These are phyloP conservation scores for Eupithecia dodoneata DNA, from an alignment of 2,888 invertebrate genomes.

Conservation along the genomic window DNA sequence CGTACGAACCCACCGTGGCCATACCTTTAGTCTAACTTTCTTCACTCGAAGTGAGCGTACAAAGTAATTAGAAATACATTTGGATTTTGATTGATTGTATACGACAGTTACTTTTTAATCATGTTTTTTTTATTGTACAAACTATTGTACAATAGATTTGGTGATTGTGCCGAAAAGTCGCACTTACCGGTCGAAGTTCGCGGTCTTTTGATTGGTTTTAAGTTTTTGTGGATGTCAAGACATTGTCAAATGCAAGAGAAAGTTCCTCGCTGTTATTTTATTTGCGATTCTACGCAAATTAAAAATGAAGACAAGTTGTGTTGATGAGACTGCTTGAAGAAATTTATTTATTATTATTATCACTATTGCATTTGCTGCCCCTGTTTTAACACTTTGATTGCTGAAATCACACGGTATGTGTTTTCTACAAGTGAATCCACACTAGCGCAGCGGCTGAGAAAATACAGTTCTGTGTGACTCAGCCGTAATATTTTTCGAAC, in stretches of 20 bases:
- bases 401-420: too few relatives aligned
- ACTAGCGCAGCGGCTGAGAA: too few relatives aligned
- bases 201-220: slow-evolving; percentile 7
- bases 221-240: slow-evolving; percentile 3
- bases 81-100: slow-evolving; percentile 45
- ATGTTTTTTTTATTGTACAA: slow-evolving; percentile 21
- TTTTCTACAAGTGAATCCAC: too few relatives aligned
- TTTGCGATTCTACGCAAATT: neutral
- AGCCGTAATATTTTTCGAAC: too few relatives aligned
- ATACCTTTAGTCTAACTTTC: slow-evolving; percentile 37
- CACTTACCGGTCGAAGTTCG: slow-evolving; percentile 31
- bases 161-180: slow-evolving; percentile 21
- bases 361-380: too few relatives aligned
- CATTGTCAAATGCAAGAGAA: slow-evolving; percentile 2
- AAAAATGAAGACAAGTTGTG: neutral
- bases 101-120: slow-evolving; percentile 44
- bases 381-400: too few relatives aligned
- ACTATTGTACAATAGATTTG: slow-evolving; percentile 19
- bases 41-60: slow-evolving; percentile 41
- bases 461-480: too few relatives aligned
- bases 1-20: neutral
- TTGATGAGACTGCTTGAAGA: neutral
- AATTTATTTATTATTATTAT: too few relatives aligned
- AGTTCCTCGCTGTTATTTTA: neutral
- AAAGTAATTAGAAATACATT: slow-evolving; percentile 44